Percentiles rank a stretch among this genome's conserved stretches.
phyloP scores from a whole-genome alignment of 1,140 invertebrate genomes.

The Mercenaria mercenaria region DNA sequence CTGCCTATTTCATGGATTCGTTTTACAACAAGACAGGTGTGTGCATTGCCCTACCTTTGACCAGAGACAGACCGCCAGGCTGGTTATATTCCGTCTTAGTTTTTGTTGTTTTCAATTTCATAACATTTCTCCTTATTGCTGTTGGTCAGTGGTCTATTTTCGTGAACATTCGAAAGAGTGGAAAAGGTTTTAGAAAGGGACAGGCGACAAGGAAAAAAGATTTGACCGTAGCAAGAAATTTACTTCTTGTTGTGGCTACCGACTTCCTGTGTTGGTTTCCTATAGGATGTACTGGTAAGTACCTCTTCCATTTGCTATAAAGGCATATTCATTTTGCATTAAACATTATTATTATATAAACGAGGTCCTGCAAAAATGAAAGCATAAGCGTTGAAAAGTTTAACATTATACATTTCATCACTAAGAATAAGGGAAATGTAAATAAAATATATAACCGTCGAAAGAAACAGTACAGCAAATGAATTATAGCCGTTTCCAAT shows the following conservation, averaged over 20 bases:
- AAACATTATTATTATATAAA: too few relatives aligned
- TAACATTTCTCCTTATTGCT: conserved; percentile 70
- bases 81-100: conserved; percentile 67
- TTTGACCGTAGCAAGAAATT: conserved; percentile 66
- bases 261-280: conserved; percentile 58
- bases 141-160: conserved; percentile 69
- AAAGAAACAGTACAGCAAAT: too few relatives aligned
- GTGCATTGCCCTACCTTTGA: conserved; percentile 71
- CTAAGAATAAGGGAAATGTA: too few relatives aligned
- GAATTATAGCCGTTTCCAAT: too few relatives aligned
- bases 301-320: too few relatives aligned
- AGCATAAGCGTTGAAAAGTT: too few relatives aligned
- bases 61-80: conserved; percentile 54
- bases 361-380: too few relatives aligned
- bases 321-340: too few relatives aligned
- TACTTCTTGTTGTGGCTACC: conserved; percentile 69
- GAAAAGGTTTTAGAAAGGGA: neutral
- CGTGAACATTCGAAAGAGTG: conserved; percentile 15
- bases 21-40: conserved; percentile 72
- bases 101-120: conserved; percentile 70
- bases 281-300: conserved; percentile 65
- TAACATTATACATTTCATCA: too few relatives aligned
- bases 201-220: conserved; percentile 10
- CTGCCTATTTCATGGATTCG: conserved; percentile 39
- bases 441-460: too few relatives aligned